Percentiles rank a stretch among this genome's conserved stretches.
These are phyloP conservation scores for Pseudomyrmex dendroicus DNA, from an alignment of 1,140 invertebrate species.

Conservation along the genomic window DNA sequence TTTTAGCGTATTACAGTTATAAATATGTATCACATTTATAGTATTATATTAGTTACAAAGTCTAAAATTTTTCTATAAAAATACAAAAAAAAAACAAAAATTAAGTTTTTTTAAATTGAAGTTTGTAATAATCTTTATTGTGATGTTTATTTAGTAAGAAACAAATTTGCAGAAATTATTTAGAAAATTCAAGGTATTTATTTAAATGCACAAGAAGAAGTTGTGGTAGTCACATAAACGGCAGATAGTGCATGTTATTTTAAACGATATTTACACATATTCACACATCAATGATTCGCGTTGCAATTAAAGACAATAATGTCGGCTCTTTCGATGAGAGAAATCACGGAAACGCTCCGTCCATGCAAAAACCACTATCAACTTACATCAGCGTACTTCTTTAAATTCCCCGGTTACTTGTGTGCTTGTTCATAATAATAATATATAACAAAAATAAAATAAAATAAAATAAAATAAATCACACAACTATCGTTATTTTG, in stretches of 20 bases:
- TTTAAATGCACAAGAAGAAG: constrained; percentile 28
- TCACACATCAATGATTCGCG: constrained; percentile 27
- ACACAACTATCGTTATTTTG: too few relatives aligned
- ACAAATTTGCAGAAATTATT: neutral
- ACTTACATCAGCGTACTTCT: constrained; percentile 59
- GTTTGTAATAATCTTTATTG: neutral
- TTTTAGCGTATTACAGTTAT: neutral
- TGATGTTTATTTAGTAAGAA: neutral
- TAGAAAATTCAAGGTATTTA: constrained; percentile 1
- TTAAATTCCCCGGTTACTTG: constrained; percentile 47
- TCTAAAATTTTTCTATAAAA: neutral
- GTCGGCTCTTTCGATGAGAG: constrained; percentile 65
- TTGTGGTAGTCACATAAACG: constrained; percentile 42
- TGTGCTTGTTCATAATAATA: neutral
- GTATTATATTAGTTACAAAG: neutral
- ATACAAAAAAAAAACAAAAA: neutral
- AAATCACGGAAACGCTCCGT: constrained; percentile 71
- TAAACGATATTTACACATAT: too few relatives aligned
- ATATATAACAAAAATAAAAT: neutral
- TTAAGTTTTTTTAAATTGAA: constrained; percentile 14
- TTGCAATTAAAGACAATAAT: constrained; percentile 72
- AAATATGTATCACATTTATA: neutral
- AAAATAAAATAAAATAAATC: neutral
- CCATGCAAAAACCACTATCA: constrained; percentile 55
- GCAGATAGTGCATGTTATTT: neutral